Evolutionary conservation across 2,113 vertebrate genomes (phyloP).

Genomic region (Pedetes capensis): DNA sequence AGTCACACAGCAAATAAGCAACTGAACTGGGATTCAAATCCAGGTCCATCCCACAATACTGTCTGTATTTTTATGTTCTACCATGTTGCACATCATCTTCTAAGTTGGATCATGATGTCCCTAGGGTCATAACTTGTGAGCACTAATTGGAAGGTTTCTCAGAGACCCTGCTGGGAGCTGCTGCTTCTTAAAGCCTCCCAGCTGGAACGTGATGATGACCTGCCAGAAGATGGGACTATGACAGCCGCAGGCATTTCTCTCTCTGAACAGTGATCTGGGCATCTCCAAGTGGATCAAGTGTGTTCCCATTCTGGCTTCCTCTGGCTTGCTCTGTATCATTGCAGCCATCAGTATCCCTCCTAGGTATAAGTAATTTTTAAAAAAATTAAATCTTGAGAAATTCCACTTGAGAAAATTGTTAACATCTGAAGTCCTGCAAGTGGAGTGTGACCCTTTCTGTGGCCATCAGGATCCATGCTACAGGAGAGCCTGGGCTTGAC

Average conservation of each 20-base stretch:
- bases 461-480: background rate
- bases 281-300: background rate
- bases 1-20: background rate
- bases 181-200: background rate
- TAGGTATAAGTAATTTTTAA: background rate
- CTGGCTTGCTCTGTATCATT: background rate
- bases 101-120: background rate
- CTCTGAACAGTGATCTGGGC: background rate
- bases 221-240: background rate
- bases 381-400: background rate
- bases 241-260: background rate
- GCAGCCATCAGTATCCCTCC: background rate
- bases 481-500: background rate
- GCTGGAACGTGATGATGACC: background rate
- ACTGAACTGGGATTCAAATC: background rate
- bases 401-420: background rate
- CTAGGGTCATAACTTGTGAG: constrained; percentile 16
- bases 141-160: background rate
- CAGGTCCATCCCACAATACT: background rate
- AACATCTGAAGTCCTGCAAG: background rate
- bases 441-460: background rate
- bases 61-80: background rate
- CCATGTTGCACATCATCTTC: background rate
- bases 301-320: background rate
- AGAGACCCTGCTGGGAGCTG: background rate